These are phyloP conservation scores for Odiellus spinosus DNA, from an alignment of 2,888 invertebrate genomes.

Conservation along the genomic window DNA sequence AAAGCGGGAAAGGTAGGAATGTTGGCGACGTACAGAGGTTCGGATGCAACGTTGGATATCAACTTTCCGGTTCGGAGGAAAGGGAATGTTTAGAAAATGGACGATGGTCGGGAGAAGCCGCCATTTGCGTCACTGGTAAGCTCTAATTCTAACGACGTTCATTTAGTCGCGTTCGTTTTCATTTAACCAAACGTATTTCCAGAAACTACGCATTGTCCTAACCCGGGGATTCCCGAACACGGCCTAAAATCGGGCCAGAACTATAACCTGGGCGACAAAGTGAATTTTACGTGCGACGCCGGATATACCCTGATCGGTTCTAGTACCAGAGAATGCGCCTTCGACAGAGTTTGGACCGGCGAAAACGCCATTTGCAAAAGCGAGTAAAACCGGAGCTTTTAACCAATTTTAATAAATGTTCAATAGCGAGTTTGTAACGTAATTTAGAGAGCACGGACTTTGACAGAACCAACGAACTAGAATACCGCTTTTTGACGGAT, in stretches of 20 bases:
- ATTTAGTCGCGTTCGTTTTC: not conserved
- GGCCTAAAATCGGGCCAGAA: slow-evolving; percentile 9
- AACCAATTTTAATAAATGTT: too few species aligned
- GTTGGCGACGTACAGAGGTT: too few species aligned
- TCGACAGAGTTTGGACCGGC: slow-evolving; percentile 10
- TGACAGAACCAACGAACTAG: too few species aligned
- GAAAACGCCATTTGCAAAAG: slow-evolving; percentile 8
- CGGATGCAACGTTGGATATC: too few species aligned
- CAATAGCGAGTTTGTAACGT: too few species aligned
- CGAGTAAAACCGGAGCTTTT: not conserved
- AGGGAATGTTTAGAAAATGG: slow-evolving; percentile 12
- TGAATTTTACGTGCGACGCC: slow-evolving; percentile 6
- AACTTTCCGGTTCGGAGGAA: too few species aligned
- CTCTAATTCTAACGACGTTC: too few species aligned
- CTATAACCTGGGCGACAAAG: slow-evolving; percentile 7
- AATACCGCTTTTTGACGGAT: too few species aligned
- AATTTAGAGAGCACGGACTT: too few species aligned
- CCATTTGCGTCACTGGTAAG: slow-evolving; percentile 7
- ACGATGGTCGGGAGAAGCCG: slow-evolving; percentile 12
- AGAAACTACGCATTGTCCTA: slow-evolving; percentile 12
- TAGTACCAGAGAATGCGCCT: slow-evolving; percentile 5
- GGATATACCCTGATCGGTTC: slow-evolving; percentile 9
- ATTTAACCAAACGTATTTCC: not conserved
- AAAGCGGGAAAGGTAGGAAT: too few species aligned
- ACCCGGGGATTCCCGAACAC: slow-evolving; percentile 12